These are phyloP conservation scores for Volucella zonaria DNA, from an alignment of 2,888 invertebrate genomes.

Conservation along the genomic window DNA sequence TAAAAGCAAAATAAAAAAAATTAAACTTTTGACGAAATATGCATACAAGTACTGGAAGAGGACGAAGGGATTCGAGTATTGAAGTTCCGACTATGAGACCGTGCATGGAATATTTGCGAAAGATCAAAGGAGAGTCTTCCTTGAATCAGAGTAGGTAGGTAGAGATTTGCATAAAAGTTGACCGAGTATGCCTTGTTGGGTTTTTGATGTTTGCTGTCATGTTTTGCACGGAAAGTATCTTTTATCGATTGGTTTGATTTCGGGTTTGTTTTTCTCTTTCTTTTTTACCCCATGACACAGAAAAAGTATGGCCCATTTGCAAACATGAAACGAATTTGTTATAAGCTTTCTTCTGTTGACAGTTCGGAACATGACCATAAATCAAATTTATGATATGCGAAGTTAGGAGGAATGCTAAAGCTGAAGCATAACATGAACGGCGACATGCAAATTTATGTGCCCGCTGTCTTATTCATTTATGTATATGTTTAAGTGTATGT, in stretches of 20 bases:
- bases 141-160: not conserved
- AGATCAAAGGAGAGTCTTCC: slow-evolving; percentile 50
- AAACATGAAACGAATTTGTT: slow-evolving; percentile 48
- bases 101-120: slow-evolving; percentile 58
- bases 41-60: not conserved
- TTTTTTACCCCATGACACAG: slow-evolving; percentile 47
- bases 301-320: slow-evolving; percentile 68
- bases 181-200: slow-evolving; percentile 36
- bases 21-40: not conserved
- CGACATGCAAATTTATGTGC: no score
- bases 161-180: slow-evolving; percentile 63
- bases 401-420: not conserved
- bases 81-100: slow-evolving; percentile 61
- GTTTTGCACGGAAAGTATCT: slow-evolving; percentile 54
- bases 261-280: not conserved
- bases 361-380: slow-evolving; percentile 26
- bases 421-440: no score
- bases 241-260: slow-evolving; percentile 15
- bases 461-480: no score
- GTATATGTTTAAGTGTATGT: no score
- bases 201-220: slow-evolving; percentile 62
- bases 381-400: slow-evolving; percentile 45
- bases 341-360: slow-evolving; percentile 38
- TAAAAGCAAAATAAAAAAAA: slow-evolving; percentile 13
- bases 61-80: not conserved